These are phyloP conservation scores for Enteromius thamalakanensis DNA, from an alignment of 2,797 vertebrate species.

Conservation along the genomic window DNA sequence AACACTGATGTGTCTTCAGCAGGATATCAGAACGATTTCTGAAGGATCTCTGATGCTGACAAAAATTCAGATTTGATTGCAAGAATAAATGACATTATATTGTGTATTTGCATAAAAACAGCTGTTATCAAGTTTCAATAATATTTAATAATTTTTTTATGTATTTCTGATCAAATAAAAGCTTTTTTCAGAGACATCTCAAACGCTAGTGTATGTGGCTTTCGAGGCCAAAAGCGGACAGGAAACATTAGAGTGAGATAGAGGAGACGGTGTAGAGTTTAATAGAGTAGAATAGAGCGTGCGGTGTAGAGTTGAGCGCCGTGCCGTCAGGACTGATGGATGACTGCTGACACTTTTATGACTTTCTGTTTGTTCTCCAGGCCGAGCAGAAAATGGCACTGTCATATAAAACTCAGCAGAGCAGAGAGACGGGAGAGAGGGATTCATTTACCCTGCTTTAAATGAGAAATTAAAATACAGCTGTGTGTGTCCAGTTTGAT, in stretches of 20 bases:
- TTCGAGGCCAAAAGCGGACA: neutral
- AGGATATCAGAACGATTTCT: no score
- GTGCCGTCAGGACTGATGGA: conserved; percentile 56
- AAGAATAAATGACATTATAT: no score
- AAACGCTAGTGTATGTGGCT: neutral
- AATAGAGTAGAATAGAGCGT: conserved; percentile 8
- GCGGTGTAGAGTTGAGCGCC: neutral
- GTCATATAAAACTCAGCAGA: conserved; percentile 69
- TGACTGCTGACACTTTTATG: conserved; percentile 69
- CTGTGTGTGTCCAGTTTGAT: conserved; percentile 52
- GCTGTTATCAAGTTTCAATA: no score
- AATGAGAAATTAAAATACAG: neutral
- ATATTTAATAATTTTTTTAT: no score
- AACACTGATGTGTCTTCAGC: no score
- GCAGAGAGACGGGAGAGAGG: conserved; percentile 39
- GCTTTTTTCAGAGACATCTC: no score
- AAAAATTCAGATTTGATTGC: no score
- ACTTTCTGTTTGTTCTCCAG: conserved; percentile 67
- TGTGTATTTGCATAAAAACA: no score
- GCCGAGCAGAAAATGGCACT: conserved; percentile 67
- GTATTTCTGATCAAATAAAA: no score
- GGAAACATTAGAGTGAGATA: neutral
- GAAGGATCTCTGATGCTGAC: no score
- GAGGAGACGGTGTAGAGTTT: neutral
- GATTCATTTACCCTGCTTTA: conserved; percentile 8